Conservation (phyloP, 2,113 vertebrate genomes). For the Kobus ellipsiprymnus region DNA sequence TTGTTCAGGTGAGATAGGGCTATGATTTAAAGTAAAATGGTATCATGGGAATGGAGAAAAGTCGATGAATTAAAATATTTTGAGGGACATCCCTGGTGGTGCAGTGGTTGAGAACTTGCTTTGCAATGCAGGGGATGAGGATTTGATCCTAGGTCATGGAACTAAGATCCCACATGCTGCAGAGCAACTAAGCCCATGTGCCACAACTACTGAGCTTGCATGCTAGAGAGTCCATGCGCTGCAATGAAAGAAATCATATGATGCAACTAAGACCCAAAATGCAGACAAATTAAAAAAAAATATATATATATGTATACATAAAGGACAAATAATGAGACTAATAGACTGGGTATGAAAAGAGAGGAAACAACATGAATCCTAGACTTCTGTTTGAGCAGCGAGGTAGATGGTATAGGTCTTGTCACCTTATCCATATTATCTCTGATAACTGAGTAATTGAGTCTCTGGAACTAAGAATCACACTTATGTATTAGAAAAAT, state of each 20-base stretch:
- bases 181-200: neutral
- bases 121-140: neutral
- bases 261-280: neutral
- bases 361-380: neutral
- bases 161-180: neutral
- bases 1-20: neutral
- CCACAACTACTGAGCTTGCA: neutral
- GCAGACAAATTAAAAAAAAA: neutral
- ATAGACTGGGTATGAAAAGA: neutral
- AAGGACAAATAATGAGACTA: neutral
- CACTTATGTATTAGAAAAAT: neutral
- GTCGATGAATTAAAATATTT: neutral
- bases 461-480: neutral
- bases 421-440: neutral
- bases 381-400: neutral
- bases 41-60: neutral
- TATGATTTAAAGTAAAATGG: neutral
- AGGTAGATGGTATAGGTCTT: neutral
- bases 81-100: neutral
- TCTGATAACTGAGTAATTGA: neutral
- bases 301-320: neutral
- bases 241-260: neutral
- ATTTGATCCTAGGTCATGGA: neutral
- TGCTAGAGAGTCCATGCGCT: accelerated
- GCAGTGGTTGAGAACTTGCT: neutral